A percentile compares a stretch with the other conserved stretches of the same genome.
phyloP scores from a whole-genome alignment of 92 coral and sea anemone genomes.

The Heteractis magnifica region DNA sequence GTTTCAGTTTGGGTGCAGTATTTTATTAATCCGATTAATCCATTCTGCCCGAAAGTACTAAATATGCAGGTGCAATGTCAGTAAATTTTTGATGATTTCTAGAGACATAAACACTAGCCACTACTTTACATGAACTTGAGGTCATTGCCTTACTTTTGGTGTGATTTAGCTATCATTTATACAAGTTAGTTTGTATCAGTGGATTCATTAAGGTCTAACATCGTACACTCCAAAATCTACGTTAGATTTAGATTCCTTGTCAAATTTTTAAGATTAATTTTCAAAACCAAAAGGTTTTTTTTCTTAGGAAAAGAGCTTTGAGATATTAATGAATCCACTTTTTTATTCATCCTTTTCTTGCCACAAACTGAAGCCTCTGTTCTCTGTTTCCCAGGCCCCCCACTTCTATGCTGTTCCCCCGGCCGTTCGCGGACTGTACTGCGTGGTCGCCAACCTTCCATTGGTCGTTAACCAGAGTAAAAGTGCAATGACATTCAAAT shows the following conservation, averaged over 20 bases:
- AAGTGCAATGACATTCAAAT: slow-evolving; percentile 89
- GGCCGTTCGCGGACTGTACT: slow-evolving; percentile 76
- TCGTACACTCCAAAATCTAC: neutral
- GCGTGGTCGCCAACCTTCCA: slow-evolving; percentile 90
- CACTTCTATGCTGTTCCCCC: slow-evolving; percentile 73
- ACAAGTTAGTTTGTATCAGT: neutral
- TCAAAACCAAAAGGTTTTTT: neutral
- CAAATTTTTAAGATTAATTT: neutral
- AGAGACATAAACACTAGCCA: neutral
- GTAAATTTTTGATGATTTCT: neutral
- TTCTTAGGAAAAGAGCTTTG: neutral
- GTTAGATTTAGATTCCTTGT: neutral
- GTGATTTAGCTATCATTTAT: neutral
- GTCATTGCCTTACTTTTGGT: neutral
- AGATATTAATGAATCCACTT: neutral
- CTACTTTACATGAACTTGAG: neutral
- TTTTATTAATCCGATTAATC: neutral
- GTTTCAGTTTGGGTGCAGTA: slow-evolving; percentile 19
- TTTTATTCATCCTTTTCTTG: neutral
- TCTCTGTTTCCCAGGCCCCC: slow-evolving; percentile 81
- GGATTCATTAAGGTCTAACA: neutral
- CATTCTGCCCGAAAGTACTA: neutral
- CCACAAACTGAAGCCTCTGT: slow-evolving; percentile 78
- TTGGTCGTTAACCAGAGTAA: slow-evolving; percentile 70
- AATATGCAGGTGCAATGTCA: neutral